phyloP scores from a whole-genome alignment of 2,797 vertebrate species.

The Cyprinella venusta region DNA sequence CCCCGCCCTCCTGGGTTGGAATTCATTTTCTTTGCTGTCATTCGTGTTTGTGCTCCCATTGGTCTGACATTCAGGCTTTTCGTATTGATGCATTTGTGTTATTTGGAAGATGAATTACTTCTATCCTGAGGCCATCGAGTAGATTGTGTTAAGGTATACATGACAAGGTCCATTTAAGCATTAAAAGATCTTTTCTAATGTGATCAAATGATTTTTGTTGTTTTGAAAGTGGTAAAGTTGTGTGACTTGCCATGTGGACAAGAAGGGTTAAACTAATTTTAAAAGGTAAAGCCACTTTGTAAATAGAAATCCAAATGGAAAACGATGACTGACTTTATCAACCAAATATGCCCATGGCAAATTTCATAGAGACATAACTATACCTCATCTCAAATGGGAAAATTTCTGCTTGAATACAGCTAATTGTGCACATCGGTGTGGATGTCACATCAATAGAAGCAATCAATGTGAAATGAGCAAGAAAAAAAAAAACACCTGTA shows the following conservation, averaged over 20 bases:
- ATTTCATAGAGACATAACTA: slow-evolving; percentile 21
- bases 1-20: not conserved
- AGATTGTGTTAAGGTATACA: slow-evolving; percentile 55
- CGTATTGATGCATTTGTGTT: slow-evolving; percentile 22
- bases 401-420: slow-evolving; percentile 12
- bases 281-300: slow-evolving; percentile 56
- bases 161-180: slow-evolving; percentile 41
- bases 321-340: slow-evolving; percentile 39
- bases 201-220: slow-evolving; percentile 14
- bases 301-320: slow-evolving; percentile 46
- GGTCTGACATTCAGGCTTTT: slow-evolving; percentile 35
- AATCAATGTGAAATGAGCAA: slow-evolving; percentile 28
- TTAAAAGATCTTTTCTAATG: slow-evolving; percentile 47
- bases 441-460: slow-evolving; percentile 21
- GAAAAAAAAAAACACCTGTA: not conserved
- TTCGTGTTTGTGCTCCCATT: not conserved
- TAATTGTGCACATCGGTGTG: slow-evolving; percentile 42
- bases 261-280: slow-evolving; percentile 50
- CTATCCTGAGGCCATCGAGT: slow-evolving; percentile 35
- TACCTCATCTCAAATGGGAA: slow-evolving; percentile 13
- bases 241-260: slow-evolving; percentile 23
- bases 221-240: slow-evolving; percentile 48
- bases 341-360: not conserved
- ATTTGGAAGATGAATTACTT: slow-evolving; percentile 54
- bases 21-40: slow-evolving; percentile 4